A percentile compares a stretch with the other conserved stretches of the same genome.
Conservation (phyloP, 2,797 vertebrate genomes). For the Neoniphon sammara region DNA sequence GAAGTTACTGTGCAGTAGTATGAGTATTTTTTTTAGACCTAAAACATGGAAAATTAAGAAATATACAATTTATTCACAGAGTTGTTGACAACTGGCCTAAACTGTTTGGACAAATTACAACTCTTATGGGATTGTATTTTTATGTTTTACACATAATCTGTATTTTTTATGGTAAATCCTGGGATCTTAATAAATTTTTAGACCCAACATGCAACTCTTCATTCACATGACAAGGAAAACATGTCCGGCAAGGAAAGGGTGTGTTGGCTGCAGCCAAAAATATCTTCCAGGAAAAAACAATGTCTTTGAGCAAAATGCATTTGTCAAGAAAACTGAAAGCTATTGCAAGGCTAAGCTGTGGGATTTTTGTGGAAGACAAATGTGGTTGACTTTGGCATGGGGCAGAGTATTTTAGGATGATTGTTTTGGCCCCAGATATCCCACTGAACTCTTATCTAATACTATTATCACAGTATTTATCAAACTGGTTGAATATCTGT, state of each 20-base stretch:
- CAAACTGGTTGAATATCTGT: too few relatives aligned
- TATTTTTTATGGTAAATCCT: too few relatives aligned
- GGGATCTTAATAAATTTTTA: slow-evolving; percentile 24
- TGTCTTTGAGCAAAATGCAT: slow-evolving; percentile 46
- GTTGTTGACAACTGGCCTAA: not conserved
- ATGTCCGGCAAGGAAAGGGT: slow-evolving; percentile 58
- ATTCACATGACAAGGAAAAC: slow-evolving; percentile 34
- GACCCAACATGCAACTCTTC: not conserved
- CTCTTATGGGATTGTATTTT: not conserved
- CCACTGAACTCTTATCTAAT: too few relatives aligned
- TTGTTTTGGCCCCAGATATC: not conserved
- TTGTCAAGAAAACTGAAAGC: slow-evolving; percentile 31
- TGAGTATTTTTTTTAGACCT: too few relatives aligned
- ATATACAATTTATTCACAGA: slow-evolving; percentile 5
- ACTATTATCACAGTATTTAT: too few relatives aligned
- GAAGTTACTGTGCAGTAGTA: not conserved
- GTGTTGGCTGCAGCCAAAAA: slow-evolving; percentile 52
- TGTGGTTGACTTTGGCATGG: not conserved
- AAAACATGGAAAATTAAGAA: too few relatives aligned
- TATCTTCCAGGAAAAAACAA: slow-evolving; percentile 69
- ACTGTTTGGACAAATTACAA: not conserved
- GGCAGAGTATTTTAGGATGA: not conserved
- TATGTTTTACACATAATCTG: too few relatives aligned
- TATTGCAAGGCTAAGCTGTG: not conserved
- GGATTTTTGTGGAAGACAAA: not conserved